Evolutionary conservation across 2,113 vertebrate genomes (phyloP).

Genomic region (Thalassoma bifasciatum): DNA sequence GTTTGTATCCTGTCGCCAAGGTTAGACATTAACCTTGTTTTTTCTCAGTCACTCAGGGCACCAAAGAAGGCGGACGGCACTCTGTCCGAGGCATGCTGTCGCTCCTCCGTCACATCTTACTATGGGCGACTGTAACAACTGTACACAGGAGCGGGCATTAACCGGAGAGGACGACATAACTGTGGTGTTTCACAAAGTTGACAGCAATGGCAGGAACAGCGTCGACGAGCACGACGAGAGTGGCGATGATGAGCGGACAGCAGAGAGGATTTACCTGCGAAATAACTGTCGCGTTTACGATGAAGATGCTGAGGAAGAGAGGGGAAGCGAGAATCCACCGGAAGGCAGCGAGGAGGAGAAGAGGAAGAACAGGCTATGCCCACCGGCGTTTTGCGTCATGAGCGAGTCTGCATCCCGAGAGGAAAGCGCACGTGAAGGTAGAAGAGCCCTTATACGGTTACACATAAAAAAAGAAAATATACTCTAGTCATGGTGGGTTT

Average conservation of each 20-base stretch:
- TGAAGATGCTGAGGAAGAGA: conserved; percentile 17
- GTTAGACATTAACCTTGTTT: conserved; percentile 79
- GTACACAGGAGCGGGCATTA: conserved; percentile 47
- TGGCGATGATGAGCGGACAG: conserved; percentile 34
- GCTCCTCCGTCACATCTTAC: conserved; percentile 66
- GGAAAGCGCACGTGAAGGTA: conserved; percentile 49
- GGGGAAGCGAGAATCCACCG: conserved; percentile 1
- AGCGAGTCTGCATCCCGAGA: conserved; percentile 18
- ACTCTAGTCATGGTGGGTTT: neutral
- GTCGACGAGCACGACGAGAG: conserved; percentile 15
- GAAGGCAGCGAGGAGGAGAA: conserved; percentile 33
- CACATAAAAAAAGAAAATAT: neutral
- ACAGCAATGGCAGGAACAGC: conserved; percentile 43
- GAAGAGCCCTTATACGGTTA: neutral
- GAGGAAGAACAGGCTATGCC: conserved; percentile 31
- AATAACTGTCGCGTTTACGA: conserved; percentile 8
- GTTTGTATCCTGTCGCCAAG: conserved; percentile 50
- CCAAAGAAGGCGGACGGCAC: conserved; percentile 28
- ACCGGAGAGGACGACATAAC: conserved; percentile 64
- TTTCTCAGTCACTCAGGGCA: conserved; percentile 53
- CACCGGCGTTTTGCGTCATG: conserved; percentile 48
- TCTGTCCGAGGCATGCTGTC: conserved; percentile 77
- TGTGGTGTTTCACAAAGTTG: conserved; percentile 71
- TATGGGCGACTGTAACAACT: conserved; percentile 73
- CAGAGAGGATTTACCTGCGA: conserved; percentile 53